Evolutionary conservation across 2,888 invertebrate genomes (phyloP).

Genomic region (Drosophila putrida): DNA sequence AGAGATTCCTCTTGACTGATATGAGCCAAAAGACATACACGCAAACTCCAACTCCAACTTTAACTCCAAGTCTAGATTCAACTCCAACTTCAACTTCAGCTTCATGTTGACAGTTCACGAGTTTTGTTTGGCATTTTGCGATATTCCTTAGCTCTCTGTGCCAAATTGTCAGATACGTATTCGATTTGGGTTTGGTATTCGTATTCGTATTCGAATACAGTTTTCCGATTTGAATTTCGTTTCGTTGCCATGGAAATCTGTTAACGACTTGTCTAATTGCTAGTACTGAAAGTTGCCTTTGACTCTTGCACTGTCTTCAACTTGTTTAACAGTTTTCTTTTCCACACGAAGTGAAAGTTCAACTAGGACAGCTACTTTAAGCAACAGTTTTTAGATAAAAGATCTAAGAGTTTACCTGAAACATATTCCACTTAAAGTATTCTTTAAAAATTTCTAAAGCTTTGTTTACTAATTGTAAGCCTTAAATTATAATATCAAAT

Average conservation of each 20-base stretch:
- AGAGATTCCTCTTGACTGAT: slow-evolving; percentile 79
- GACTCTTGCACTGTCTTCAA: not conserved
- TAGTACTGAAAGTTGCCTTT: slow-evolving; percentile 12
- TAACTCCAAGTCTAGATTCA: slow-evolving; percentile 17
- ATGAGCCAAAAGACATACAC: slow-evolving; percentile 74
- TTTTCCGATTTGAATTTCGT: slow-evolving; percentile 39
- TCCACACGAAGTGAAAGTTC: slow-evolving; percentile 11
- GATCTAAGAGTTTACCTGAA: not conserved
- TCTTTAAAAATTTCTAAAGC: too few relatives aligned
- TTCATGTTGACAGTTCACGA: slow-evolving; percentile 75
- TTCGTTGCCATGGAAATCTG: slow-evolving; percentile 32
- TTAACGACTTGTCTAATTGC: slow-evolving; percentile 62
- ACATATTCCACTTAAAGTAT: not conserved
- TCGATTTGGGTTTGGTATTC: slow-evolving; percentile 8
- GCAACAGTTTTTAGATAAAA: not conserved
- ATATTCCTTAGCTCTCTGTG: slow-evolving; percentile 44
- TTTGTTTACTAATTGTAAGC: too few relatives aligned
- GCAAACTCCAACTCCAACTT: slow-evolving; percentile 58
- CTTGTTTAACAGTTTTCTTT: not conserved
- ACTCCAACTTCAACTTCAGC: slow-evolving; percentile 20
- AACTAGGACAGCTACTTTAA: not conserved
- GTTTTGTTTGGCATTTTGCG: slow-evolving; percentile 64
- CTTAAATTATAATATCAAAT: too few relatives aligned
- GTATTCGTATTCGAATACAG: not conserved
- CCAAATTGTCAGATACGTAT: slow-evolving; percentile 37